A percentile compares a stretch with the other conserved stretches of the same genome.
Conservation (phyloP, 2,888 invertebrate genomes). For the Hymenopus coronatus region DNA sequence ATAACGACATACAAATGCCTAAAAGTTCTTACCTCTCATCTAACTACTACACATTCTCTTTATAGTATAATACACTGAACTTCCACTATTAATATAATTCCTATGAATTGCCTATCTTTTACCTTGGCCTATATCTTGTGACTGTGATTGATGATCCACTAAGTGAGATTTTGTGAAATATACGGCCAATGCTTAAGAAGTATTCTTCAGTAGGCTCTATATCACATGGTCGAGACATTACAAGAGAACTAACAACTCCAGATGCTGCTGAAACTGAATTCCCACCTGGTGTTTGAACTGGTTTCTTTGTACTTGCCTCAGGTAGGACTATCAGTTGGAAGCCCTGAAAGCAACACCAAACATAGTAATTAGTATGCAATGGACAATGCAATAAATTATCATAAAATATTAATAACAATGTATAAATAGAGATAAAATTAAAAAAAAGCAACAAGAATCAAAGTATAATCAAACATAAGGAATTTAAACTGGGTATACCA, state of each 20-base stretch:
- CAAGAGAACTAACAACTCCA: conserved; percentile 35
- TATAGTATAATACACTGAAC: no score
- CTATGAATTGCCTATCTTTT: conserved; percentile 35
- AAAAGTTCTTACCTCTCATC: no score
- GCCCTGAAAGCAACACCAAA: conserved; percentile 55
- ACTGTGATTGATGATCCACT: conserved; percentile 89
- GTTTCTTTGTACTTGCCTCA: conserved; percentile 31
- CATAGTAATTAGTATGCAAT: background rate
- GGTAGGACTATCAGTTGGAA: conserved; percentile 76
- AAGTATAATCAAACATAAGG: background rate
- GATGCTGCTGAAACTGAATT: conserved; percentile 42
- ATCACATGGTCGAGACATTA: conserved; percentile 40
- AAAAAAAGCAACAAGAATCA: background rate
- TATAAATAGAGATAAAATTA: background rate
- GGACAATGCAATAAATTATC: background rate
- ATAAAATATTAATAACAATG: conserved; percentile 2
- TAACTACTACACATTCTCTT: no score
- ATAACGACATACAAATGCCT: no score
- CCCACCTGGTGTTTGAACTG: conserved; percentile 32
- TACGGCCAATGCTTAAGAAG: conserved; percentile 87
- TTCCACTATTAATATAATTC: no score
- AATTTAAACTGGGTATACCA: no score
- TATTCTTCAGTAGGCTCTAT: conserved; percentile 67
- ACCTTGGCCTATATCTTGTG: conserved; percentile 92
- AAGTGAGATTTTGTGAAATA: conserved; percentile 88